Evolutionary conservation across 2,797 vertebrate species (phyloP), one percentile per base, ranked within the genome.

Genomic region (Phalloptychus januarius): DNA sequence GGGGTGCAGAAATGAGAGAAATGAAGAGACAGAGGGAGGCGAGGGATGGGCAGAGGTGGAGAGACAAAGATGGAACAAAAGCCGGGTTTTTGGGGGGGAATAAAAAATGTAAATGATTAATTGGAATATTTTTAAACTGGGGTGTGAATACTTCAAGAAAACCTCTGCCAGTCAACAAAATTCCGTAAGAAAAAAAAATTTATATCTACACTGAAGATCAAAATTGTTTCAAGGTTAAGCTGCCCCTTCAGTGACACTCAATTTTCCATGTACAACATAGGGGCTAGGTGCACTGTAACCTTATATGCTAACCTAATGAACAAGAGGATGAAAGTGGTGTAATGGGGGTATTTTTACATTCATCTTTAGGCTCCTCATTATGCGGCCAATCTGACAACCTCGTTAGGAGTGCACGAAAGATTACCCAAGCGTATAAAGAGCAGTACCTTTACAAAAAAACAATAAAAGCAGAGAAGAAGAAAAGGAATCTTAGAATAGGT

Each of bases 291-390:
- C 93, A 95, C 95, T 94, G 94, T 93, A 95, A 95, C 94, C 94
- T 94, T 95, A 94, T 95, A 94, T 94, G 92, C 94, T 95, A 95
- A 96, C 93, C 94, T 95, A 96, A 96, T 95, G 95, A 95, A 95
- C 94, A 94, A 90, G 92, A 92, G 94, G 92, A 94, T 91, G 95
- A 96, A 96, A 94, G 93, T 81, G 85, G 89, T 77, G 92, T 95
- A 95, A 96, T 95, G 93, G 94, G 93, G 93, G 90, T 87, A 46
- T 94, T 94, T 95, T 94, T 90, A 93, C 95, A 96, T 96, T 94
- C 85, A 95, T 96, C 95, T 96, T 95, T 94, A 89, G 91, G 84
- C 91, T 94, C 93, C 95, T 96, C 95, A 95, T 96, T 96, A 96
- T 89, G 86, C 86, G 72, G 71, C 28, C 61, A 56, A 87, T 83